Evolutionary conservation across 2,113 vertebrate species (phyloP), one percentile per base, ranked within the genome.

Genomic region (Eurystomus gularis): DNA sequence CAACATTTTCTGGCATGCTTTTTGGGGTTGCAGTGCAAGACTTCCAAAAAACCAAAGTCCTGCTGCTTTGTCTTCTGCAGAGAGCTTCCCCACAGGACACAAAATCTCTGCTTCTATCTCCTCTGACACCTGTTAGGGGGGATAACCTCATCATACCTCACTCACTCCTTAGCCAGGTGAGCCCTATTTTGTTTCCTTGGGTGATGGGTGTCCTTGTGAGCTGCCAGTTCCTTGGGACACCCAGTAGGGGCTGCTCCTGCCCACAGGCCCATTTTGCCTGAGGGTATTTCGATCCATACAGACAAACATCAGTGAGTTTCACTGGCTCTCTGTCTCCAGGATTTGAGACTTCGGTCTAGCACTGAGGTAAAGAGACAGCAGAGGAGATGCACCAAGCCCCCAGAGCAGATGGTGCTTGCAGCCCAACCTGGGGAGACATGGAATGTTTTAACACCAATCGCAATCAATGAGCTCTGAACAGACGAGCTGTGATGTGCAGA

Each of bases 301-400:
- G 70, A 37, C 26, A 3, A 40, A 37, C 20, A 46, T 0, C 2
- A 11, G 4, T 0, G 13, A 8, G 2, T 7, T 4, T 7, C 17
- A 7, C 31, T 7, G 23, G 16, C 71, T 71, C 65, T 48, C 17
- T 4, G 16, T 5, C 42, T 28, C 84, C 77, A 42, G 54, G 10
- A 39, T 6, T 4, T 37, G 55, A 15, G 57, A 48, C 24, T 29
- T 23, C 57, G 55, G 46, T 3, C 35, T 75, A 71, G 35, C 66
- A 13, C 1, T 5, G 49, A 87, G 62, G 31, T 20, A 62, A 71
- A 23, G 58, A 51, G 35, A 4, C 44, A 61, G 0, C 1, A 40
- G 37, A 81, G 80, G 15, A 68, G 37, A 21, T 11, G 13, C 6
- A 3, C n/a, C 57, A 66, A 25, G 31, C 16, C 20, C 37, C n/a